Conservation (phyloP, 2,888 invertebrate genomes). For the Cerceris ruficornis region DNA sequence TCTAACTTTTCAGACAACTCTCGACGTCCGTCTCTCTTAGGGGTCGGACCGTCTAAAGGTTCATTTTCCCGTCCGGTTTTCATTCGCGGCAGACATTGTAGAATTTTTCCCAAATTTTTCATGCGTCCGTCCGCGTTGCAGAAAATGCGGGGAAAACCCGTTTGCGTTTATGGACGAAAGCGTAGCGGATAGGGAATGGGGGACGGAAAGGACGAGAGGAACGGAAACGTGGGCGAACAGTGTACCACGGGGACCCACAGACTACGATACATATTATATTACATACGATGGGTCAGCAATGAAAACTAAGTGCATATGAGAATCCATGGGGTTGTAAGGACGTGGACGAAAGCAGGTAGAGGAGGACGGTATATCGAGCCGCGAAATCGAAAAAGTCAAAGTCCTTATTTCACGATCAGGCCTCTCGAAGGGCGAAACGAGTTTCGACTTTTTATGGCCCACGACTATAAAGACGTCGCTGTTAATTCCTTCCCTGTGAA, state of each 20-base stretch:
- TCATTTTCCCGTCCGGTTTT: no score
- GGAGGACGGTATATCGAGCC: slow-evolving; percentile 25
- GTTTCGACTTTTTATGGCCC: slow-evolving; percentile 39
- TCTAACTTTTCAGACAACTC: no score
- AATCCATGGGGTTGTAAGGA: slow-evolving; percentile 76
- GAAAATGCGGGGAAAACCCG: neutral
- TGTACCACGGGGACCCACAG: slow-evolving; percentile 78
- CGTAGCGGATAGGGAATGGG: slow-evolving; percentile 46
- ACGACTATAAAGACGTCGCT: slow-evolving; percentile 38
- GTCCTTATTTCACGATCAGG: slow-evolving; percentile 49
- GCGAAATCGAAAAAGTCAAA: slow-evolving; percentile 60
- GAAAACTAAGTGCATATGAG: slow-evolving; percentile 82
- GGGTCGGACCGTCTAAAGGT: no score
- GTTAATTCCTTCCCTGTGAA: slow-evolving; percentile 38
- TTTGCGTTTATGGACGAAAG: slow-evolving; percentile 48
- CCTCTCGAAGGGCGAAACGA: slow-evolving; percentile 34
- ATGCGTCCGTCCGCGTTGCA: neutral
- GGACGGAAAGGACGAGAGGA: slow-evolving; percentile 52
- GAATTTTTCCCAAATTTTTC: no score
- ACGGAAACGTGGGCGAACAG: slow-evolving; percentile 70
- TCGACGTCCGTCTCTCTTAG: no score
- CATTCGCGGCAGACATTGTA: no score
- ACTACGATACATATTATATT: slow-evolving; percentile 80
- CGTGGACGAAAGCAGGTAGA: slow-evolving; percentile 36
- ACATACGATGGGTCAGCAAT: slow-evolving; percentile 78